Conservation (phyloP, 2,113 vertebrate species). For the Ariopsis seemanni region DNA sequence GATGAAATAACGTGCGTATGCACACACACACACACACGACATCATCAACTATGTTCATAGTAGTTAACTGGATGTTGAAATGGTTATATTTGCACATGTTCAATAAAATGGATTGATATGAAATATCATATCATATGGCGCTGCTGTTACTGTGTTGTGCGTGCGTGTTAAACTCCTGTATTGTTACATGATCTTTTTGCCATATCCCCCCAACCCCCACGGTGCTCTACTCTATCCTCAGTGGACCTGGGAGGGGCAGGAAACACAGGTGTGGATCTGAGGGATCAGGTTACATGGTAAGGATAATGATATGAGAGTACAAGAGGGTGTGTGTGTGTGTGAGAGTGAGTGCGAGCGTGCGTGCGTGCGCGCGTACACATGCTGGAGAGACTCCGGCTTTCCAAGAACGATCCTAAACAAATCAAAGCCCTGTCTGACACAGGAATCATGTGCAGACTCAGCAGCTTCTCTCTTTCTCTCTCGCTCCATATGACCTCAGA, state of each 20-base stretch:
- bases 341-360: not conserved
- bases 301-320: slow-evolving; percentile 41
- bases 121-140: not conserved
- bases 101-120: not conserved
- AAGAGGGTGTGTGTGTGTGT: not conserved
- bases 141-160: not conserved
- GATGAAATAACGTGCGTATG: not conserved
- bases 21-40: slow-evolving; percentile 2
- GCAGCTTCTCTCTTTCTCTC: slow-evolving; percentile 30
- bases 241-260: slow-evolving; percentile 54
- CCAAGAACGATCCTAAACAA: slow-evolving; percentile 59
- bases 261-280: slow-evolving; percentile 58
- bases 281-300: slow-evolving; percentile 49
- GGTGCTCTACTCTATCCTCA: slow-evolving; percentile 28
- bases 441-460: slow-evolving; percentile 60
- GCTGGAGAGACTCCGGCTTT: not conserved
- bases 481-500: not conserved
- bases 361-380: not conserved
- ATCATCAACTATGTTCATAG: not conserved
- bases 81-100: not conserved
- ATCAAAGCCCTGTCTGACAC: slow-evolving; percentile 50
- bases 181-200: not conserved
- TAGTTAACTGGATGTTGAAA: too few species aligned
- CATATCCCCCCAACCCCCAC: slow-evolving; percentile 6
- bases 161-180: not conserved